Conservation (phyloP, 2,888 invertebrate species). For the Sipha maydis region DNA sequence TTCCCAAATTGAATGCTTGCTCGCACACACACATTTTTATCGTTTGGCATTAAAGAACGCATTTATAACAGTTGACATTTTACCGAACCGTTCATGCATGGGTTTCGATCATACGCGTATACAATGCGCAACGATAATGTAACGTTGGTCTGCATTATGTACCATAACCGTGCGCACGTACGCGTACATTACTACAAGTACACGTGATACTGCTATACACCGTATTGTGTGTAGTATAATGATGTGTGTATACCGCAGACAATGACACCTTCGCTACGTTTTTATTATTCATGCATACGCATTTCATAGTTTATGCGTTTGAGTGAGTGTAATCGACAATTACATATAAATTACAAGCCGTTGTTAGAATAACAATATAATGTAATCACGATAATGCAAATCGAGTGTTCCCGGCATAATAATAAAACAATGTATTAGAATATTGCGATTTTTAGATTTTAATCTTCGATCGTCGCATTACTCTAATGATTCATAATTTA, state of each 20-base stretch:
- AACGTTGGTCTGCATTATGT: neutral
- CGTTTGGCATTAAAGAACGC: neutral
- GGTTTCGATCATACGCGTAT: neutral
- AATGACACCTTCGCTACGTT: conserved; percentile 7
- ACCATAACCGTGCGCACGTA: neutral
- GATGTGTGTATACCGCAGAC: no score
- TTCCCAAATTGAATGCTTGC: neutral
- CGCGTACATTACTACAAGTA: neutral
- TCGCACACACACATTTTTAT: neutral
- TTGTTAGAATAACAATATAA: neutral
- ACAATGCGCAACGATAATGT: no score
- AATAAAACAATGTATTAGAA: neutral
- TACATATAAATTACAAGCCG: neutral
- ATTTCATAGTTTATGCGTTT: neutral
- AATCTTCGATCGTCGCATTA: no score
- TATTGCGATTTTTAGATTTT: no score
- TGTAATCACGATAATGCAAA: conserved; percentile 9
- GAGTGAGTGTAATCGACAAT: conserved; percentile 33
- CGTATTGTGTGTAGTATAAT: no score
- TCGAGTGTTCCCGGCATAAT: neutral
- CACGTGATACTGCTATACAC: no score
- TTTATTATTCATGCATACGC: conserved; percentile 2
- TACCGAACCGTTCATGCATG: neutral
- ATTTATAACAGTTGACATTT: conserved; percentile 39
- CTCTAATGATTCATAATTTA: no score